phyloP scores from a whole-genome alignment of 1,140 invertebrate species.

The Thaumetopoea pityocampa region DNA sequence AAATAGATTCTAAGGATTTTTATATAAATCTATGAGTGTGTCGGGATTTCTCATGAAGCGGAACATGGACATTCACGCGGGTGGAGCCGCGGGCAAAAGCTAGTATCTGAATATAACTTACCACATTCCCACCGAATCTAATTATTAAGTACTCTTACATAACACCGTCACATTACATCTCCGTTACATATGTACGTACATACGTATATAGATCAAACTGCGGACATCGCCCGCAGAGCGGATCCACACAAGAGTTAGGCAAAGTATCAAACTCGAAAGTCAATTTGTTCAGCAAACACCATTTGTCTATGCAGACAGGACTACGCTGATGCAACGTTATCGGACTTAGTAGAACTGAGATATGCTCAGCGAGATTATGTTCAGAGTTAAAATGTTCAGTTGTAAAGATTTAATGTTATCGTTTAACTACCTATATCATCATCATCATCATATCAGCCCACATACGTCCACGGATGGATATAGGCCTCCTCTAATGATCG shows the following conservation, averaged over 20 bases:
- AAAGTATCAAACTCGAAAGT: constrained; percentile 31
- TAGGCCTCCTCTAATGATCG: no score
- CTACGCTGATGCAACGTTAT: constrained; percentile 32
- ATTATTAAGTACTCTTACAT: neutral
- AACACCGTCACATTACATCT: neutral
- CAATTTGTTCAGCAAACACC: constrained; percentile 47
- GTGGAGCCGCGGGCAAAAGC: no score
- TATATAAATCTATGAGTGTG: no score
- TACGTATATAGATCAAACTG: constrained; percentile 11
- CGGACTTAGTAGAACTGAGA: constrained; percentile 17
- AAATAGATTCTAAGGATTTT: no score
- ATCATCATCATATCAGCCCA: no score
- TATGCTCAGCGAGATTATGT: constrained; percentile 5
- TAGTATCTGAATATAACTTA: no score
- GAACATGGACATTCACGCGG: no score
- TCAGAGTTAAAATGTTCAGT: constrained; percentile 4
- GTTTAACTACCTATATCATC: no score
- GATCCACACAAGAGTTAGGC: constrained; percentile 23
- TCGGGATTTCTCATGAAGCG: no score
- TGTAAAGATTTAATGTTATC: neutral
- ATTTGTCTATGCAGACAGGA: constrained; percentile 35
- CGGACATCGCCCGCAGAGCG: constrained; percentile 11
- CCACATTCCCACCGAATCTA: constrained; percentile 1
- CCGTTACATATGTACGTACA: constrained; percentile 4
- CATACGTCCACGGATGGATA: no score